Percentiles rank a stretch among this genome's conserved stretches.
phyloP scores from a whole-genome alignment of 2,888 invertebrate genomes.

The Bhutanitis thaidina region DNA sequence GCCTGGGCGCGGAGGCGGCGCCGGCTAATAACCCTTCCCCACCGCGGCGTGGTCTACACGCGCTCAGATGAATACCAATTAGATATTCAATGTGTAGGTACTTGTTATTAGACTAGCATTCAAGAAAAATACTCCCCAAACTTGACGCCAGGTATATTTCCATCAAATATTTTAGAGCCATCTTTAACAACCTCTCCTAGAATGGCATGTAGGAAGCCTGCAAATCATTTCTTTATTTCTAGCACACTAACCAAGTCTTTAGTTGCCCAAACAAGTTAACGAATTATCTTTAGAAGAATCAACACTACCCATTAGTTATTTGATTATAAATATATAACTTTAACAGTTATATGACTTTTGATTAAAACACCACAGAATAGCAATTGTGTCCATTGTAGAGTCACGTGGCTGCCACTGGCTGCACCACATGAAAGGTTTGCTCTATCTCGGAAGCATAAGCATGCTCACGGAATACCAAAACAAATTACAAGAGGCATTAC shows the following conservation, averaged over 20 bases:
- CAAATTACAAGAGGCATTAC: too few relatives aligned
- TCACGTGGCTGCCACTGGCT: too few relatives aligned
- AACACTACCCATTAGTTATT: too few relatives aligned
- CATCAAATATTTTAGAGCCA: slow-evolving; percentile 21
- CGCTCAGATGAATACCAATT: slow-evolving; percentile 79
- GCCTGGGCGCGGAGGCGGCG: slow-evolving; percentile 77
- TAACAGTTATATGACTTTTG: too few relatives aligned
- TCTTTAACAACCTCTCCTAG: not conserved
- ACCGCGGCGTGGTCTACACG: slow-evolving; percentile 75
- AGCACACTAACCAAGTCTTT: not conserved
- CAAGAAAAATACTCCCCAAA: slow-evolving; percentile 32
- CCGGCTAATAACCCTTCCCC: slow-evolving; percentile 80
- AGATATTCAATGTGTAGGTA: slow-evolving; percentile 62
- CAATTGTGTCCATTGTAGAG: too few relatives aligned
- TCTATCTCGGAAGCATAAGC: too few relatives aligned
- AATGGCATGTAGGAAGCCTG: not conserved
- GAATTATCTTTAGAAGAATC: too few relatives aligned
- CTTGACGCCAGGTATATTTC: slow-evolving; percentile 31
- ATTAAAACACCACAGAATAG: too few relatives aligned
- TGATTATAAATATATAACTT: too few relatives aligned
- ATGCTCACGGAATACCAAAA: too few relatives aligned
- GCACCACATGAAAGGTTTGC: too few relatives aligned
- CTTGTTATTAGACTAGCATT: slow-evolving; percentile 35
- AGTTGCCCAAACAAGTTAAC: too few relatives aligned
- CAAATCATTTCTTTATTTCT: not conserved